These are phyloP conservation scores for Xestobium rufovillosum DNA, from an alignment of 2,888 invertebrate species.

Conservation along the genomic window DNA sequence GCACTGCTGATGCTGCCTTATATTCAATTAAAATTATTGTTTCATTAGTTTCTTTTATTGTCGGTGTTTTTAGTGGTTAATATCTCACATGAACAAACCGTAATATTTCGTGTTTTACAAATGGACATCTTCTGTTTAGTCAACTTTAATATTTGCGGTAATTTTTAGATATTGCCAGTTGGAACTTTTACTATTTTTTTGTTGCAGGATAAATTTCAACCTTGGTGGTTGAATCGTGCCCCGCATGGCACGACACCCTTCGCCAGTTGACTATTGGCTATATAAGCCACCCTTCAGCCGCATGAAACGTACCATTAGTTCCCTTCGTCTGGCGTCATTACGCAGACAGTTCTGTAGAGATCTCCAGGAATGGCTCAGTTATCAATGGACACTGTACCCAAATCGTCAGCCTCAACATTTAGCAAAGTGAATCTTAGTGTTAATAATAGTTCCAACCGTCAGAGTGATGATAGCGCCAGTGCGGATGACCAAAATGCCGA, in stretches of 20 bases:
- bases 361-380: conserved; percentile 43
- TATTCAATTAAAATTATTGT: too few species aligned
- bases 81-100: too few species aligned
- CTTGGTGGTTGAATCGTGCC: conserved; percentile 32
- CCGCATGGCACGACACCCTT: conserved; percentile 39
- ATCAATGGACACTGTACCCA: conserved; percentile 30
- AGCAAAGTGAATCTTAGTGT: conserved; percentile 24
- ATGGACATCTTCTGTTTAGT: too few species aligned
- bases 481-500: conserved; percentile 10
- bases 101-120: too few species aligned
- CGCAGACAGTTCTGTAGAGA: conserved; percentile 44
- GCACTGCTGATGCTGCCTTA: too few species aligned
- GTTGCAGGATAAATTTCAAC: conserved; percentile 34
- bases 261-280: conserved; percentile 29
- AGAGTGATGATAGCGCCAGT: conserved; percentile 16
- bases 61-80: too few species aligned
- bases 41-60: too few species aligned
- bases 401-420: conserved; percentile 20
- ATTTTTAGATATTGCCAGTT: too few species aligned
- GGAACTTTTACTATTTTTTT: too few species aligned
- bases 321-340: conserved; percentile 35
- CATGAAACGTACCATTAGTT: conserved; percentile 33
- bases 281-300: conserved; percentile 31
- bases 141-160: too few species aligned
- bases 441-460: conserved; percentile 11